Conservation (phyloP, 2,888 invertebrate genomes). For the Conchocele bisecta region DNA sequence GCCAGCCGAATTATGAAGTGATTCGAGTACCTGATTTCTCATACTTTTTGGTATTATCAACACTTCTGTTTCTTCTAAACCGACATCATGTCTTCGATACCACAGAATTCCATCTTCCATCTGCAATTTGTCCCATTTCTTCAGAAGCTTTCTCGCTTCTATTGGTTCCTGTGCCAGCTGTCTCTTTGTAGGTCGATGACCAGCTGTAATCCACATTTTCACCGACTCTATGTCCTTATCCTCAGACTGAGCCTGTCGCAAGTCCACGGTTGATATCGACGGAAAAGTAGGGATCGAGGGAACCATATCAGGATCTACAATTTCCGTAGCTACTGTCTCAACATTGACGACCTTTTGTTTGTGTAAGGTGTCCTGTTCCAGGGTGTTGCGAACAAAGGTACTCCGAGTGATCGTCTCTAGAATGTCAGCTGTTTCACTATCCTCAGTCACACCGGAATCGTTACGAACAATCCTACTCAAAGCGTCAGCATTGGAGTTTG, state of each 20-base stretch:
- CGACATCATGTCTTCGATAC: no score
- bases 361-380: no score
- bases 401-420: neutral
- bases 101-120: neutral
- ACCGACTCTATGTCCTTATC: neutral
- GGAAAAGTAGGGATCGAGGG: conserved; percentile 1
- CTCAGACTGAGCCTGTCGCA: neutral
- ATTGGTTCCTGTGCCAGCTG: neutral
- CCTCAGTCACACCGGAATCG: neutral
- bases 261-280: neutral
- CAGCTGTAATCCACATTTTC: neutral
- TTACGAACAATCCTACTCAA: conserved; percentile 1
- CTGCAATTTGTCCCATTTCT: neutral
- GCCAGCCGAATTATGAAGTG: no score
- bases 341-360: no score
- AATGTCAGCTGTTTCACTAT: neutral
- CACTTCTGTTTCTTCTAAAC: neutral
- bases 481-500: neutral
- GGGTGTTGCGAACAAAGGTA: neutral
- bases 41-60: neutral
- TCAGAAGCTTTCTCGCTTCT: neutral
- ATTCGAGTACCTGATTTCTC: conserved; percentile 22
- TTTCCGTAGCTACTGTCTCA: neutral
- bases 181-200: neutral
- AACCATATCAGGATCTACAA: neutral